A percentile compares a stretch with the other conserved stretches of the same genome.
phyloP scores from a whole-genome alignment of 2,888 invertebrate species.

The Callyntrura guangdongensis region DNA sequence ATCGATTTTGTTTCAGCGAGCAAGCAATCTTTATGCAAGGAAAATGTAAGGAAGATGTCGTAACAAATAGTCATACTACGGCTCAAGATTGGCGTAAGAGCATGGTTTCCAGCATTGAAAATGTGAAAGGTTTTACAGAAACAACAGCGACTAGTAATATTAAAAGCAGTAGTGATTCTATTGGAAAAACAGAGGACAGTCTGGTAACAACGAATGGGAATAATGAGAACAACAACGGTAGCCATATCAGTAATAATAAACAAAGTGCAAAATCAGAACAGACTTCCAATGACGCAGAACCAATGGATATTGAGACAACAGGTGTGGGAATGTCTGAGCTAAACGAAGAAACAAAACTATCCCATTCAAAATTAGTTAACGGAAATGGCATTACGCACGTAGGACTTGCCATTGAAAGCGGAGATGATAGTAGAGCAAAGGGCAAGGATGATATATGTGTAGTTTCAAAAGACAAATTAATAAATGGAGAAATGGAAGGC shows the following conservation, averaged over 20 bases:
- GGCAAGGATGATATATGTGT: slow-evolving; percentile 2
- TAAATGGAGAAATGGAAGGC: slow-evolving; percentile 30
- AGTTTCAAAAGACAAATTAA: slow-evolving; percentile 10
- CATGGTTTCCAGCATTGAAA: slow-evolving; percentile 83
- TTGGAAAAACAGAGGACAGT: background rate
- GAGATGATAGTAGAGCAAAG: slow-evolving; percentile 47
- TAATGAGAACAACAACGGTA: background rate
- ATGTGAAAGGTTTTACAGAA: slow-evolving; percentile 74
- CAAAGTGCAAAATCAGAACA: background rate
- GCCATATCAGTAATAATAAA: background rate
- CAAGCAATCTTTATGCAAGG: slow-evolving; percentile 78
- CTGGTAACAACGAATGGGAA: slow-evolving; percentile 10
- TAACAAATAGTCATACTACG: slow-evolving; percentile 57
- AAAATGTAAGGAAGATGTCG: slow-evolving; percentile 70
- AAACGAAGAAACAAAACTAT: background rate
- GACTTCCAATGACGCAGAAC: slow-evolving; percentile 4
- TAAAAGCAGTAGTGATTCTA: background rate
- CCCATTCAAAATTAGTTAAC: slow-evolving; percentile 58
- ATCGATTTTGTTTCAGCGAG: slow-evolving; percentile 61
- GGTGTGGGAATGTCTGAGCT: background rate
- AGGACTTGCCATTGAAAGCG: slow-evolving; percentile 24
- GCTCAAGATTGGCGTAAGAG: slow-evolving; percentile 79
- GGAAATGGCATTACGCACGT: slow-evolving; percentile 45
- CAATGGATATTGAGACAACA: slow-evolving; percentile 55
- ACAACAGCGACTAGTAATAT: background rate